Evolutionary conservation across 1,140 invertebrate species (phyloP).

Genomic region (Orchesella cincta): DNA sequence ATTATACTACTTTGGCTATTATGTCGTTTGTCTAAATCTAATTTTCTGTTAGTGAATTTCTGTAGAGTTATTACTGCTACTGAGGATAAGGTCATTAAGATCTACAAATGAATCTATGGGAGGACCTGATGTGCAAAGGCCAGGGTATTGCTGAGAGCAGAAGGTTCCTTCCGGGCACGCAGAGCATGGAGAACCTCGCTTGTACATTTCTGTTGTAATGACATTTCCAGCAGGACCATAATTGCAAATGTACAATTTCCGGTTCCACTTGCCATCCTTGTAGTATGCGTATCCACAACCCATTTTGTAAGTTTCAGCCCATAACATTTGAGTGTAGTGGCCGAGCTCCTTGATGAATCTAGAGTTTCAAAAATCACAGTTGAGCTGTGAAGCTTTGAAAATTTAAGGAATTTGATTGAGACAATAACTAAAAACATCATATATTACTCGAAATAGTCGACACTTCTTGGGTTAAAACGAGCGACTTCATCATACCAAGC

Average conservation of each 20-base stretch:
- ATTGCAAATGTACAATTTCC: slow-evolving; percentile 81
- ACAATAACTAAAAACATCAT: too few relatives aligned
- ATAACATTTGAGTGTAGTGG: slow-evolving; percentile 68
- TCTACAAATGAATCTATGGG: slow-evolving; percentile 10
- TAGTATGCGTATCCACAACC: slow-evolving; percentile 81
- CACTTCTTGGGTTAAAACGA: slow-evolving; percentile 46
- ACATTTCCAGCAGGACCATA: slow-evolving; percentile 69
- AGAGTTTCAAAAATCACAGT: too few relatives aligned
- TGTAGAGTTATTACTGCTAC: neutral
- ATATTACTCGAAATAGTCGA: slow-evolving; percentile 51
- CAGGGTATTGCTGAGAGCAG: slow-evolving; percentile 53
- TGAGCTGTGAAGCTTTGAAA: too few relatives aligned
- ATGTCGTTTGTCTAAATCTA: neutral
- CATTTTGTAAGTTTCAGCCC: slow-evolving; percentile 74
- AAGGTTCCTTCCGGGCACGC: slow-evolving; percentile 53
- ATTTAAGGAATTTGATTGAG: too few relatives aligned
- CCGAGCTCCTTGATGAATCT: slow-evolving; percentile 52
- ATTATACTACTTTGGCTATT: neutral
- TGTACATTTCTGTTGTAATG: slow-evolving; percentile 53
- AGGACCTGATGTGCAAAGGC: slow-evolving; percentile 52
- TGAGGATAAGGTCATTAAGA: slow-evolving; percentile 19
- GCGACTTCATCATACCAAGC: slow-evolving; percentile 54
- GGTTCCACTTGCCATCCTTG: slow-evolving; percentile 59
- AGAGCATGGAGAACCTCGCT: slow-evolving; percentile 53
- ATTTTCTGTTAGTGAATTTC: neutral